Evolutionary conservation across 1,140 invertebrate species (phyloP), one percentile per base, ranked within the genome.

Genomic region (Gonatopus flavifemur): DNA sequence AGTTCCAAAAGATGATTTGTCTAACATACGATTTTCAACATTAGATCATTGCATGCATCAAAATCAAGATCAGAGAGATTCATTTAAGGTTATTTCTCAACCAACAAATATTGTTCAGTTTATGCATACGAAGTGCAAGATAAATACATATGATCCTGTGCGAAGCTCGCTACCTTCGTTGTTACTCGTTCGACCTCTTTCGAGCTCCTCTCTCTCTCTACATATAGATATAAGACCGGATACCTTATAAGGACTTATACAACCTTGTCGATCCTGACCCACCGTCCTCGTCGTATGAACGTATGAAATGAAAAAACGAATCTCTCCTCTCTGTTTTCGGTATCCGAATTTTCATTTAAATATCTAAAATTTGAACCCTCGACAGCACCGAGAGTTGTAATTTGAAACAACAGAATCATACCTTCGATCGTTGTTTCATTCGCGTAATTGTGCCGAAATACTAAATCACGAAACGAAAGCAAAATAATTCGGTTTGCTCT

Each of bases 221-320:
- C 57, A 57, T 50, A 59, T 37, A 49, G 42, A 39, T 40, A 52
- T 57, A 56, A 53, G 55, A 55, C 45, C 43, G 48, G 40, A 36
- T 60, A 56, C 57, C 60, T 59, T 68, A 65, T 67, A 63, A 60
- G 65, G 64, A 65, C 60, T 57, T 56, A 59, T 56, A 55, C 57
- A 61, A 57, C 53, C 59, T 61, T 64, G 62, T 41, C 46, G 62
- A 54, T 64, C 53, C 48, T 64, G 61, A 57, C 61, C 61, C 55
- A 63, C 56, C 52, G 56, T 55, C 59, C 55, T 25, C 20, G 4
- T 40, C 30, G n/a, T n/a, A n/a, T n/a, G 49, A 59, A 45, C 57
- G 49, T 59, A 61, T 61, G 52, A 43, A 48, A 52, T 32, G 58
- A 55, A 55, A 60, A 42, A 31, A 48, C 55, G 30, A 48, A 43